These are phyloP conservation scores for Papilio protenor DNA, from an alignment of 2,888 invertebrate genomes.

Conservation along the genomic window DNA sequence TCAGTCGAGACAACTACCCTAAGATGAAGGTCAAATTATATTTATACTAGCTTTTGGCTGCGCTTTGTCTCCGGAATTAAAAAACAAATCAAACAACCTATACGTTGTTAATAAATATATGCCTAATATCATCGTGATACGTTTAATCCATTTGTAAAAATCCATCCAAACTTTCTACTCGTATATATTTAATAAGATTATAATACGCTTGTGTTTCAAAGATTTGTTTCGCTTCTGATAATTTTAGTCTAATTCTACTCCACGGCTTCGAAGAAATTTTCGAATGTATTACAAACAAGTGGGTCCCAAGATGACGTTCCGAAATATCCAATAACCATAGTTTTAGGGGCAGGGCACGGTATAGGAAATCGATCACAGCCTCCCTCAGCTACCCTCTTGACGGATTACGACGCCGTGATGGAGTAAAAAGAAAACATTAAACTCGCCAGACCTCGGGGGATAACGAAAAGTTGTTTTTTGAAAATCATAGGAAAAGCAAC, in stretches of 20 bases:
- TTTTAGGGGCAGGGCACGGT: conserved; percentile 70
- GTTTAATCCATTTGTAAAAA: no score
- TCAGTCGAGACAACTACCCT: no score
- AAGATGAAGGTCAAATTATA: no score
- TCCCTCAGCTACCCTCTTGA: conserved; percentile 59
- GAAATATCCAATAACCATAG: conserved; percentile 81
- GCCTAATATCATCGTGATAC: no score
- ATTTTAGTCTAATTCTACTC: conserved; percentile 50
- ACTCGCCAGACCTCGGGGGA: conserved; percentile 67
- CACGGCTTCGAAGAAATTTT: conserved; percentile 52
- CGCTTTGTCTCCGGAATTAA: no score
- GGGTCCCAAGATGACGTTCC: conserved; percentile 66
- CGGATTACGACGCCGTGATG: conserved; percentile 77
- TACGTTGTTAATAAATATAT: no score
- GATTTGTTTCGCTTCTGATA: conserved; percentile 3
- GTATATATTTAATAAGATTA: no score
- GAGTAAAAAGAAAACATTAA: conserved; percentile 82
- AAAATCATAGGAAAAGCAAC: conserved; percentile 64
- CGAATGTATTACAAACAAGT: conserved; percentile 64
- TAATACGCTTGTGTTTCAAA: no score
- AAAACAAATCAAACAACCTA: no score
- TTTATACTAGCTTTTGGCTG: no score
- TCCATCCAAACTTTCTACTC: no score
- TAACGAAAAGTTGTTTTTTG: conserved; percentile 65
- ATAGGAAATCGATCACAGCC: conserved; percentile 74